These are phyloP conservation scores for Pelecanus crispus DNA, from an alignment of 2,113 vertebrate genomes.

Conservation along the genomic window DNA sequence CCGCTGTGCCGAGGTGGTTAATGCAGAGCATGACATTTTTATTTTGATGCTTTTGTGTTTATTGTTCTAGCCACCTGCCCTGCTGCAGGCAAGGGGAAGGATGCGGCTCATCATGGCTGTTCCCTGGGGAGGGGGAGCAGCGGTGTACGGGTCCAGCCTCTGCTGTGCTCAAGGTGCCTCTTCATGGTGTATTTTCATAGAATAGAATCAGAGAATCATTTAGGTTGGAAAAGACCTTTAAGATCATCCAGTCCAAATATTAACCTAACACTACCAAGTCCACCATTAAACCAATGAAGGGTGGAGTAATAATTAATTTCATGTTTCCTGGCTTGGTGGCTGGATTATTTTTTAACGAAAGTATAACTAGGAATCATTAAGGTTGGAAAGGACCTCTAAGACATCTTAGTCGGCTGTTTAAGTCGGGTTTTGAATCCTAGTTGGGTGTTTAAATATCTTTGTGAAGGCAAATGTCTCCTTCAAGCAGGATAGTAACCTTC, in stretches of 20 bases:
- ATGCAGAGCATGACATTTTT: neutral
- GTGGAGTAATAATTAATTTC: too few species aligned
- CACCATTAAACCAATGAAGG: too few species aligned
- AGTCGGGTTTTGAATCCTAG: neutral
- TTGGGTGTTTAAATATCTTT: neutral
- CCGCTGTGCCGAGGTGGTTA: neutral
- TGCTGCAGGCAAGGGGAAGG: conserved; percentile 1
- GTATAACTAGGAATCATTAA: too few species aligned
- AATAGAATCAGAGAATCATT: too few species aligned
- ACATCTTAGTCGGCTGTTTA: too few species aligned
- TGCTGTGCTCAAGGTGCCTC: accelerated
- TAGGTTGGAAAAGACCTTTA: too few species aligned
- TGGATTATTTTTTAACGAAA: too few species aligned
- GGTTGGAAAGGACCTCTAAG: too few species aligned
- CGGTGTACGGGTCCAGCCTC: neutral
- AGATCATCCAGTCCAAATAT: too few species aligned
- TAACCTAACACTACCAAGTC: too few species aligned
- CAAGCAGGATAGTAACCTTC: neutral
- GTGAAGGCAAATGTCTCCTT: neutral
- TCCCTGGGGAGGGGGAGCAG: too few species aligned
- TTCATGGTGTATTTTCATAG: accelerated
- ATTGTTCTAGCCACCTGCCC: accelerated
- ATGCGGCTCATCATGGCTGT: neutral
- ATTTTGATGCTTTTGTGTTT: neutral
- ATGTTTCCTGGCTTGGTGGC: too few species aligned